These are phyloP conservation scores for Spizaetus ornatus DNA, from an alignment of 2,113 vertebrate species.

Conservation along the genomic window DNA sequence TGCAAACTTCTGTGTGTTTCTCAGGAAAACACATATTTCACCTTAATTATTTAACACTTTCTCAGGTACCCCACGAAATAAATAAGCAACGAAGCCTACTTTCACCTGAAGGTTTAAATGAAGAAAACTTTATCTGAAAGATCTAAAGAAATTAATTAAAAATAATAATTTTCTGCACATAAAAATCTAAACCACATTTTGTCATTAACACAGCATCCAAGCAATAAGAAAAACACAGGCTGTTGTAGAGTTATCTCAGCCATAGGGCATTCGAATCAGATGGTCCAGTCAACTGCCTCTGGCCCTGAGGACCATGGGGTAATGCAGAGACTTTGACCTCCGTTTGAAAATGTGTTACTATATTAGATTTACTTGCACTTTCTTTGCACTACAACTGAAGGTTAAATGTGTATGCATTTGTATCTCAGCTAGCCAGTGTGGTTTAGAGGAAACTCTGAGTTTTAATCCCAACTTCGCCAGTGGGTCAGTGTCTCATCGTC, in stretches of 20 bases:
- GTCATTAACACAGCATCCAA: neutral
- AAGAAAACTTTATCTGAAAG: neutral
- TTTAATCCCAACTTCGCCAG: neutral
- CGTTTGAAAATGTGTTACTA: neutral
- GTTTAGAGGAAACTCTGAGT: neutral
- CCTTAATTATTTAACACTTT: conserved; percentile 57
- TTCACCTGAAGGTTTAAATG: neutral
- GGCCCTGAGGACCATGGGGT: neutral
- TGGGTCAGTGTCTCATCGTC: neutral
- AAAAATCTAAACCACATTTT: neutral
- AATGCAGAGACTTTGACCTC: neutral
- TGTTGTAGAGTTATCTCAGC: neutral
- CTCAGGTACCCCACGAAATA: conserved; percentile 18
- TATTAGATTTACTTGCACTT: neutral
- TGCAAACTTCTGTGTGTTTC: conserved; percentile 11
- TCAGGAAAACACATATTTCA: conserved; percentile 31
- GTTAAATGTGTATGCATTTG: neutral
- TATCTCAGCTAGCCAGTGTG: neutral
- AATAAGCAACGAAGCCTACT: neutral
- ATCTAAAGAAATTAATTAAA: neutral
- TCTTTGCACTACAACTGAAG: neutral
- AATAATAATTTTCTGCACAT: neutral
- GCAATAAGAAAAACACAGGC: neutral
- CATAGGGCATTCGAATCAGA: neutral
- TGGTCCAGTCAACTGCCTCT: neutral